Percentiles rank a stretch among this genome's conserved stretches.
Evolutionary conservation across 2,113 vertebrate species (phyloP).

Genomic region (Tragelaphus buxtoni): DNA sequence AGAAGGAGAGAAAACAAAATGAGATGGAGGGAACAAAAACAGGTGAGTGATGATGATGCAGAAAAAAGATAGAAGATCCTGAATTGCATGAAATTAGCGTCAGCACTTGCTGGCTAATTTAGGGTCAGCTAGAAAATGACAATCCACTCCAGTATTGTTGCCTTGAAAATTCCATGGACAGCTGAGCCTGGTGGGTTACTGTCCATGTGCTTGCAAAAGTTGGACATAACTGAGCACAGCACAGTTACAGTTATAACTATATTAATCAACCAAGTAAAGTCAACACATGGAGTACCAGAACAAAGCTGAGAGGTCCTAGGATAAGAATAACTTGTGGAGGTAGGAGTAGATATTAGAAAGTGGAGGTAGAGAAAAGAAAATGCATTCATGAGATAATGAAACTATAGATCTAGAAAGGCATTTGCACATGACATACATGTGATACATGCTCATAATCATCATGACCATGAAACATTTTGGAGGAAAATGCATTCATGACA

Average conservation of each 20-base stretch:
- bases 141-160: neutral
- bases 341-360: neutral
- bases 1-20: neutral
- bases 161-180: neutral
- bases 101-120: neutral
- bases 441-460: neutral
- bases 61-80: neutral
- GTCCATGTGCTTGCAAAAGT: neutral
- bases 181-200: neutral
- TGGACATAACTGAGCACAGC: neutral
- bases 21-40: neutral
- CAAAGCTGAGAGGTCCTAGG: neutral
- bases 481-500: neutral
- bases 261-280: neutral
- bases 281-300: neutral
- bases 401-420: neutral
- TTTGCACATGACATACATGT: neutral
- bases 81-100: neutral
- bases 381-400: neutral
- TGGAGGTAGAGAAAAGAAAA: neutral
- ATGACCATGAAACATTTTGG: neutral
- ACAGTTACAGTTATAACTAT: neutral
- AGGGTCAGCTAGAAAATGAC: neutral
- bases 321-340: neutral
- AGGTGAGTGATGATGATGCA: neutral